These are phyloP conservation scores for Leptinotarsa undecemlineata DNA, from an alignment of 1,140 invertebrate species.

Conservation along the genomic window DNA sequence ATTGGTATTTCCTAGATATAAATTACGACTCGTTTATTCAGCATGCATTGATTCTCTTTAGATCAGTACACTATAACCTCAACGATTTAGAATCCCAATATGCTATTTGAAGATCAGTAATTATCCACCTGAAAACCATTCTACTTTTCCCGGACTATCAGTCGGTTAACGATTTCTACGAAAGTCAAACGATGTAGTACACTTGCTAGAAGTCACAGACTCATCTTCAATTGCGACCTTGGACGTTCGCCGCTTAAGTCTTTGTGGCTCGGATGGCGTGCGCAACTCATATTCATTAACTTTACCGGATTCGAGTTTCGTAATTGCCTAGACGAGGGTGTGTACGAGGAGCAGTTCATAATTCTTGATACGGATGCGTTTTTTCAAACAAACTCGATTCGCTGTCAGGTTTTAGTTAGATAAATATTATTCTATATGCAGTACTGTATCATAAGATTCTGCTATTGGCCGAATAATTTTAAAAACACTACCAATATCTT, in stretches of 20 bases:
- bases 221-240: conserved; percentile 19
- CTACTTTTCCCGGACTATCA: conserved; percentile 14
- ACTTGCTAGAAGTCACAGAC: conserved; percentile 17
- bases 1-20: no score
- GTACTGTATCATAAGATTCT: no score
- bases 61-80: no score
- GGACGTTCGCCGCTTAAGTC: conserved; percentile 13
- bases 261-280: conserved; percentile 9
- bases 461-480: no score
- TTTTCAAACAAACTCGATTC: no score
- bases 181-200: conserved; percentile 24
- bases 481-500: no score
- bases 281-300: conserved; percentile 18
- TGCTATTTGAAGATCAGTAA: no score
- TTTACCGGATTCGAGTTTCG: conserved; percentile 9
- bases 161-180: conserved; percentile 9
- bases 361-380: background rate
- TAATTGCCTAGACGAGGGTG: conserved; percentile 7
- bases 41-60: no score
- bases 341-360: background rate
- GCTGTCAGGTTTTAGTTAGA: no score
- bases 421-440: no score
- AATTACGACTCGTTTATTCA: no score
- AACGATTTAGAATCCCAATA: no score
- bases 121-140: background rate